Conservation (phyloP, 2,113 vertebrate genomes). For the Bubalus kerabau region DNA sequence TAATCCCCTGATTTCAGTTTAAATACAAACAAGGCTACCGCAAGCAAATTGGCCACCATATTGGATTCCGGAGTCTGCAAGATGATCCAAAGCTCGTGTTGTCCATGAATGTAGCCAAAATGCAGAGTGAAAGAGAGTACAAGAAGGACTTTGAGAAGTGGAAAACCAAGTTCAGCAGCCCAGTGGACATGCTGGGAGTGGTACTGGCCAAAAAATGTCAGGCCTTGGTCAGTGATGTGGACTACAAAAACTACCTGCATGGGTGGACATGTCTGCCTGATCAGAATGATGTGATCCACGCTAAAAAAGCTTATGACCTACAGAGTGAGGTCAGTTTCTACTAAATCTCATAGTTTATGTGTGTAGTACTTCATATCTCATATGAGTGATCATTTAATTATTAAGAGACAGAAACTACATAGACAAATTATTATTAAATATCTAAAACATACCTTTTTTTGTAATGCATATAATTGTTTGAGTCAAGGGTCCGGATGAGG, state of each 20-base stretch:
- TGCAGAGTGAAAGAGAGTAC: conserved; percentile 90
- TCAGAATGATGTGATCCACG: conserved; percentile 88
- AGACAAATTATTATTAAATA: background rate
- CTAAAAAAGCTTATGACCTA: conserved; percentile 87
- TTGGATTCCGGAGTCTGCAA: conserved; percentile 84
- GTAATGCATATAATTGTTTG: background rate
- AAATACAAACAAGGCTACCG: conserved; percentile 93
- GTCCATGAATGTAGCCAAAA: conserved; percentile 88
- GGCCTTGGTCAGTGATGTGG: conserved; percentile 86
- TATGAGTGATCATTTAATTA: background rate
- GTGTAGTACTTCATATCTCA: background rate
- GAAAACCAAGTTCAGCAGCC: conserved; percentile 88
- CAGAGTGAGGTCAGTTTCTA: conserved; percentile 85
- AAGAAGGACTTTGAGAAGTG: conserved; percentile 92
- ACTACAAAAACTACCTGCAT: conserved; percentile 87
- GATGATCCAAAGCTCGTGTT: conserved; percentile 90
- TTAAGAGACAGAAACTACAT: background rate
- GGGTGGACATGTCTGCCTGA: conserved; percentile 92
- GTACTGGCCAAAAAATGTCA: conserved; percentile 92
- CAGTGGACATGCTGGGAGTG: conserved; percentile 88
- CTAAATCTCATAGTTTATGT: background rate
- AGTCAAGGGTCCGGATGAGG: background rate
- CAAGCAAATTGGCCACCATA: conserved; percentile 92
- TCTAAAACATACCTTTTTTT: background rate
- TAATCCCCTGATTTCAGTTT: conserved; percentile 76